These are phyloP conservation scores for Eupsittula cactorum DNA, from an alignment of 2,113 vertebrate genomes.

Conservation along the genomic window DNA sequence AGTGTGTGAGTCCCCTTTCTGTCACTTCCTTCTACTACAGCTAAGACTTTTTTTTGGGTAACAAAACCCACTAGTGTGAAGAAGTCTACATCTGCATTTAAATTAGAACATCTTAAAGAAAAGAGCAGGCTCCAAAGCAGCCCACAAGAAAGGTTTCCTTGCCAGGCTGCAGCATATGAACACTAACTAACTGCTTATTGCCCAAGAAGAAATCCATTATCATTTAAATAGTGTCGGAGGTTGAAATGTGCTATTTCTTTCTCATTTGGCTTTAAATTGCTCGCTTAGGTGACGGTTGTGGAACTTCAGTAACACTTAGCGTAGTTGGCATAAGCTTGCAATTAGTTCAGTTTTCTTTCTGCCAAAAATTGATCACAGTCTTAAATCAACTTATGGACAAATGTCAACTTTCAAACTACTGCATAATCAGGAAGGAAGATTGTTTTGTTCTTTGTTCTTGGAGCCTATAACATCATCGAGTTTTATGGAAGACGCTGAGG, in stretches of 20 bases:
- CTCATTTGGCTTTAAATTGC: conserved; percentile 41
- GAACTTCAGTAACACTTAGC: background rate
- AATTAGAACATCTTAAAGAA: conserved; percentile 76
- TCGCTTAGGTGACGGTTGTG: conserved; percentile 7
- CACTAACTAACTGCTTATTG: conserved; percentile 55
- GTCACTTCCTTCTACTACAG: conserved; percentile 36
- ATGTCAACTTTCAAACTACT: background rate
- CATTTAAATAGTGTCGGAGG: conserved; percentile 48
- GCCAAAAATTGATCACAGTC: background rate
- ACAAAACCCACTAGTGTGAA: conserved; percentile 61
- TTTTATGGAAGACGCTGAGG: background rate
- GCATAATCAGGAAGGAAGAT: background rate
- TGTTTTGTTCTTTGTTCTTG: background rate
- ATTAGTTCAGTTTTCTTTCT: background rate
- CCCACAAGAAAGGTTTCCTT: conserved; percentile 57
- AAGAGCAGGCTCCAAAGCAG: conserved; percentile 62
- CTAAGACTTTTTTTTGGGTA: background rate
- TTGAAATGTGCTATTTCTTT: conserved; percentile 33
- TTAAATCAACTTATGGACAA: background rate
- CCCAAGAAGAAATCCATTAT: conserved; percentile 29
- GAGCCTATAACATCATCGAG: background rate
- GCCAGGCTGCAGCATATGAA: conserved; percentile 57
- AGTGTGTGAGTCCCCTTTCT: background rate
- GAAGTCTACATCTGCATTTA: conserved; percentile 75
- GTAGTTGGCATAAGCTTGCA: background rate